Conservation (phyloP, 2,113 vertebrate species). For the Pogonocichla stellata region DNA sequence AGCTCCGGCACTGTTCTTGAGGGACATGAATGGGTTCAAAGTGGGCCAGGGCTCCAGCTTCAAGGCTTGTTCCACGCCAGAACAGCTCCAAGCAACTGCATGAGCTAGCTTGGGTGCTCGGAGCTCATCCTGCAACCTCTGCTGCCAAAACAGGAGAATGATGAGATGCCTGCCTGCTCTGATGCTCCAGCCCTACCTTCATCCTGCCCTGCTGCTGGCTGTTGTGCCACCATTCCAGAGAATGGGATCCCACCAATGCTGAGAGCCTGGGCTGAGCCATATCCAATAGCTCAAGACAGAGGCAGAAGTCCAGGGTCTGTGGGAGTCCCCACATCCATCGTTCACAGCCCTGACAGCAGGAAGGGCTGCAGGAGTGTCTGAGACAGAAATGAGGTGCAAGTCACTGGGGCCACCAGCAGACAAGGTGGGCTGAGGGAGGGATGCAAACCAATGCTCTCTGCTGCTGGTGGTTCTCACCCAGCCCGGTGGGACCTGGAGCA, state of each 20-base stretch:
- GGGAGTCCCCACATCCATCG: accelerated
- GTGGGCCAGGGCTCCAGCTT: not conserved
- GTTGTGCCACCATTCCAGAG: not conserved
- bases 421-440: not conserved
- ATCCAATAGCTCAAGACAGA: not conserved
- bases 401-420: not conserved
- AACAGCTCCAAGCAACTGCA: not conserved
- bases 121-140: not conserved
- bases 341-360: not conserved
- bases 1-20: not conserved
- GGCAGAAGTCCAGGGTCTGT: not conserved
- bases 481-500: not conserved
- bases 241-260: not conserved
- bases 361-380: not conserved
- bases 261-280: not conserved
- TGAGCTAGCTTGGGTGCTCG: not conserved
- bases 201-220: not conserved
- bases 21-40: not conserved
- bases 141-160: not conserved
- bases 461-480: not conserved
- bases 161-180: not conserved
- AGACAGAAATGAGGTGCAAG: not conserved
- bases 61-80: not conserved
- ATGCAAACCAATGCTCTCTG: not conserved
- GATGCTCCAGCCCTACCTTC: not conserved